Percentiles rank a stretch among this genome's conserved stretches.
Conservation (phyloP, 2,888 invertebrate species). For the Hyppa rectilinea region DNA sequence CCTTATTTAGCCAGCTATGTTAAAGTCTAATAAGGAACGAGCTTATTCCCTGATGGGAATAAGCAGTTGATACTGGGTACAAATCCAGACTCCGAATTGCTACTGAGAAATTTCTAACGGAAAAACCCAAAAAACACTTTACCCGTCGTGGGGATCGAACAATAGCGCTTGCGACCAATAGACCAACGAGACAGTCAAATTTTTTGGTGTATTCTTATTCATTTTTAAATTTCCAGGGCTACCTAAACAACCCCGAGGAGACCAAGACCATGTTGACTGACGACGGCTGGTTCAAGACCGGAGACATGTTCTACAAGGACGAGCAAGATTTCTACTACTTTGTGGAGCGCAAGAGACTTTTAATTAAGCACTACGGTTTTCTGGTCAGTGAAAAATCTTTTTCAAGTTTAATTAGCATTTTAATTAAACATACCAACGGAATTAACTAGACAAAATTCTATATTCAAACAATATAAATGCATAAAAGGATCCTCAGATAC, state of each 20-base stretch:
- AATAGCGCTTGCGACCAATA: no score
- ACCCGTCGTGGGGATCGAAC: no score
- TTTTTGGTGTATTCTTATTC: not conserved
- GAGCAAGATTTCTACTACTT: conserved; percentile 73
- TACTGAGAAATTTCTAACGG: no score
- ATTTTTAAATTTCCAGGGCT: conserved; percentile 70
- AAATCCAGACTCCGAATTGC: no score
- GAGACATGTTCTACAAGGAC: conserved; percentile 76
- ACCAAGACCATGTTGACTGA: conserved; percentile 71
- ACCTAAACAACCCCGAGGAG: conserved; percentile 75
- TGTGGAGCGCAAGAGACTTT: conserved; percentile 74
- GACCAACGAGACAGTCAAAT: no score
- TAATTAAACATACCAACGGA: conserved; percentile 24
- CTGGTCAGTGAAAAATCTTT: conserved; percentile 64
- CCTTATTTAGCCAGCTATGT: no score
- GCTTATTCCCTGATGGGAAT: no score
- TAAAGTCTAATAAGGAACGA: no score
- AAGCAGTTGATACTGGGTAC: no score
- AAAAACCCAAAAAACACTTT: no score
- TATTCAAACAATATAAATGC: conserved; percentile 13
- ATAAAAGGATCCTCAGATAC: conserved; percentile 1
- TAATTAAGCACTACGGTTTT: conserved; percentile 75
- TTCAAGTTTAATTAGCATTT: conserved; percentile 29
- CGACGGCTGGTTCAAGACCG: conserved; percentile 78
- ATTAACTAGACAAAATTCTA: not conserved